phyloP scores from a whole-genome alignment of 2,888 invertebrate genomes.

The Disparrhopalites patrizii region DNA sequence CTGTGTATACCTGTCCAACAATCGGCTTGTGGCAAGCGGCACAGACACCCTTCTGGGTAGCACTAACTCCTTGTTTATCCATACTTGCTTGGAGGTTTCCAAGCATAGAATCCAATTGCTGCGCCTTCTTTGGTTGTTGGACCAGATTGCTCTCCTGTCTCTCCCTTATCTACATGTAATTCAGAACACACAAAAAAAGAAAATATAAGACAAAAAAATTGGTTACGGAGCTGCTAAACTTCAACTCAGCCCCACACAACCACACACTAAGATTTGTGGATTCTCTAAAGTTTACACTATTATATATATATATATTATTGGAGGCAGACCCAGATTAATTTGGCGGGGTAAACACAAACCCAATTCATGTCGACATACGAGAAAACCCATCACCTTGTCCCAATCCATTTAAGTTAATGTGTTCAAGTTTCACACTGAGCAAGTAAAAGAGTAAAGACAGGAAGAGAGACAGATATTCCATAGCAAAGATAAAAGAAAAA shows the following conservation, averaged over 20 bases:
- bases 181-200: neutral
- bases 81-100: conserved; percentile 93
- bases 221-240: neutral
- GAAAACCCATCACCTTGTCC: conserved; percentile 18
- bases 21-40: conserved; percentile 98
- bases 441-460: too few relatives aligned
- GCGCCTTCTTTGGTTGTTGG: conserved; percentile 56
- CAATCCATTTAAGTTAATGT: conserved; percentile 19
- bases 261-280: neutral
- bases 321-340: conserved; percentile 21
- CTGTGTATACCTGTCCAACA: conserved; percentile 74
- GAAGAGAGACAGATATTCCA: neutral
- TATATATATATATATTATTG: neutral
- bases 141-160: conserved; percentile 45
- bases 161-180: conserved; percentile 44
- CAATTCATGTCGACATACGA: conserved; percentile 1
- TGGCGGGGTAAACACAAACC: conserved; percentile 8
- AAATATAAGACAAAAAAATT: conserved; percentile 5
- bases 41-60: conserved; percentile 99
- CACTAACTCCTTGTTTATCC: conserved; percentile 97
- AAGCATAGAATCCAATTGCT: conserved; percentile 83
- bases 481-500: neutral
- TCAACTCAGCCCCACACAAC: conserved; percentile 7
- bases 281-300: neutral
- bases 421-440: conserved; percentile 7